Base-by-base conservation (phyloP, 2,888 invertebrate species). In the Hirtodrosophila duncani region DNA sequence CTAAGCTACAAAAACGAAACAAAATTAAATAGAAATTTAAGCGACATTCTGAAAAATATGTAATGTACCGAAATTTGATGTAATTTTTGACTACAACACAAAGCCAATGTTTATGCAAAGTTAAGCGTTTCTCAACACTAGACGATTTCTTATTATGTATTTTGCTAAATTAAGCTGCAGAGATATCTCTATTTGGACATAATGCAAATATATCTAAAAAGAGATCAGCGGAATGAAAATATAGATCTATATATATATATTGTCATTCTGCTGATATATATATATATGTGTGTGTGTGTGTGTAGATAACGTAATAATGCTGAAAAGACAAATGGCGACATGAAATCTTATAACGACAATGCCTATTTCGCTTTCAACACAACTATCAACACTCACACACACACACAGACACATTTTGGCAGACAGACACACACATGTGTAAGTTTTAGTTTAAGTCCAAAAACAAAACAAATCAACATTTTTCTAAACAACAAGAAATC, bases 111-210 rank as follows among this genome's bases (percentile, higher is more conserved):
- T 79, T 71, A 67, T 71, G 79, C 67, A 78, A 53, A 42, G 79
- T 78, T 77, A 69, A 65, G 79, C 79, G 79, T 75, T 79, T 78
- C 63, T 41, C 45, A 44, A 52, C 53, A 60, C 63, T 67, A 71
- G 79, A 60, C 60, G 43, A 62, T 26, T 37, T 39, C 42, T 52
- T 59, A 49, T 39, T 75, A 80, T 80, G 69, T 55, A 72, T 72
- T 58, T 34, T 56, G 71, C 67, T 71, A 80, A 79, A 79, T 80
- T 75, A 79, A 71, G 64, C 77, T 67, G 68, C 43, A 52, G 68
- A 43, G 37, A 36, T 36, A 43, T 24, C n/a, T n/a, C n/a, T n/a
- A 26, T 26, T n/a, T 36, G 16, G 7, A 36, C 5, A 13, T 36
- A 14, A 6, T 14, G 13, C 13, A 14, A 43, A 20, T 6, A 20